Evolutionary conservation across 2,888 invertebrate species (phyloP).

Genomic region (Leucania comma): DNA sequence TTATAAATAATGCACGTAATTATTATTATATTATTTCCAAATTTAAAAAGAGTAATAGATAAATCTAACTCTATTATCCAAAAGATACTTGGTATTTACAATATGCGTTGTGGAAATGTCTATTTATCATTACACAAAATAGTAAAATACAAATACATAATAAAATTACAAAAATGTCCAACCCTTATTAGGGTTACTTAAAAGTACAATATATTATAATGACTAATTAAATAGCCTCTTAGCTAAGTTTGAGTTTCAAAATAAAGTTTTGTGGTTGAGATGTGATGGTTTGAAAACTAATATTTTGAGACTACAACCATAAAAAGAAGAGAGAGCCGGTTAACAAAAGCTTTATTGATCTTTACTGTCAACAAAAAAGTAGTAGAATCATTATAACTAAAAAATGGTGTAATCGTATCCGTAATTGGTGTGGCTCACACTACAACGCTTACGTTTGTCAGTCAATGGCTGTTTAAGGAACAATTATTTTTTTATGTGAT

Average conservation of each 20-base stretch:
- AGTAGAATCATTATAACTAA: not conserved
- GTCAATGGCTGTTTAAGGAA: not conserved
- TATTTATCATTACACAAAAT: not conserved
- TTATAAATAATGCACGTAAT: not conserved
- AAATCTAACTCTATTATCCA: not conserved
- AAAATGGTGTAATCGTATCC: no score
- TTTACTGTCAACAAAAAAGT: not conserved
- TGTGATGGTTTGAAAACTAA: not conserved
- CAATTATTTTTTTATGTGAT: no score
- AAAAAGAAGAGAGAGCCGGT: not conserved
- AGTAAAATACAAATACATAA: no score
- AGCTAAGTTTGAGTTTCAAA: slow-evolving; percentile 37
- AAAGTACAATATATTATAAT: slow-evolving; percentile 38
- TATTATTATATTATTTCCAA: not conserved
- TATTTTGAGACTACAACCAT: slow-evolving; percentile 10
- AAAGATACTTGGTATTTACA: not conserved
- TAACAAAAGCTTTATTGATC: not conserved
- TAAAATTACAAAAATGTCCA: slow-evolving; percentile 1
- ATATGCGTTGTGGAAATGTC: not conserved
- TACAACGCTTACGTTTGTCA: not conserved
- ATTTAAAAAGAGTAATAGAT: not conserved
- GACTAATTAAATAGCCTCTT: slow-evolving; percentile 57
- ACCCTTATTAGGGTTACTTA: slow-evolving; percentile 16
- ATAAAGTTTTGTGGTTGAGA: slow-evolving; percentile 3
- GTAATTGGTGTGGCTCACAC: not conserved